Evolutionary conservation across 2,888 invertebrate species (phyloP).

Genomic region (Psylliodes chrysocephalus): DNA sequence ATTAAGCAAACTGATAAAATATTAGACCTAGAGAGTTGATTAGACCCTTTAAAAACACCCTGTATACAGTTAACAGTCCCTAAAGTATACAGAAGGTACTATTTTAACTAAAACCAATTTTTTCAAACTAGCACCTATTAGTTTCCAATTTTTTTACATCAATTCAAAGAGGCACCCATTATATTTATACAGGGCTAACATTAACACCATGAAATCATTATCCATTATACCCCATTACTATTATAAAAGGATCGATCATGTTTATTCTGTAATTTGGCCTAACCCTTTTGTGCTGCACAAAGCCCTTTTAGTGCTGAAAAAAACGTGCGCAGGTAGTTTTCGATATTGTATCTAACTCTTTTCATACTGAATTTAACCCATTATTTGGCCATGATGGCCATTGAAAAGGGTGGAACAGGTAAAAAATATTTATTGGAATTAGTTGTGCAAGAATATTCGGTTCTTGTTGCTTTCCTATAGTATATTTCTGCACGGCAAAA

Average conservation of each 20-base stretch:
- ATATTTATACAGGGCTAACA: constrained; percentile 40
- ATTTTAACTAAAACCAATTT: too few species aligned
- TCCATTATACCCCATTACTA: constrained; percentile 45
- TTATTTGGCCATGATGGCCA: constrained; percentile 28
- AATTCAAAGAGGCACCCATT: constrained; percentile 35
- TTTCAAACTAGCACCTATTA: constrained; percentile 20
- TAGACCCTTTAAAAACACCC: too few species aligned
- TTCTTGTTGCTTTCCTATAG: too few species aligned
- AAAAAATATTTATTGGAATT: constrained; percentile 37
- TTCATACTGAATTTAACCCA: constrained; percentile 44
- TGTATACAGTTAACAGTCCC: too few species aligned
- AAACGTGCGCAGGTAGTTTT: constrained; percentile 37
- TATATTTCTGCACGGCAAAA: too few species aligned
- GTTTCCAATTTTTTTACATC: constrained; percentile 26
- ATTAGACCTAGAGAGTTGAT: too few species aligned
- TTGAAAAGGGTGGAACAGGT: constrained; percentile 33
- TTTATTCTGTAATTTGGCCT: constrained; percentile 54
- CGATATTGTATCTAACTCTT: constrained; percentile 39
- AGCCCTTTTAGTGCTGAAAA: constrained; percentile 48
- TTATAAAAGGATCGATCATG: constrained; percentile 54
- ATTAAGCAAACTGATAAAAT: too few species aligned
- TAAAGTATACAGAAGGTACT: too few species aligned
- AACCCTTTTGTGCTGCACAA: constrained; percentile 51
- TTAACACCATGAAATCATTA: constrained; percentile 49
- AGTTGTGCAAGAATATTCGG: too few species aligned